Evolutionary conservation across 2,888 invertebrate genomes (phyloP).

Genomic region (Willowsia nigromaculata): DNA sequence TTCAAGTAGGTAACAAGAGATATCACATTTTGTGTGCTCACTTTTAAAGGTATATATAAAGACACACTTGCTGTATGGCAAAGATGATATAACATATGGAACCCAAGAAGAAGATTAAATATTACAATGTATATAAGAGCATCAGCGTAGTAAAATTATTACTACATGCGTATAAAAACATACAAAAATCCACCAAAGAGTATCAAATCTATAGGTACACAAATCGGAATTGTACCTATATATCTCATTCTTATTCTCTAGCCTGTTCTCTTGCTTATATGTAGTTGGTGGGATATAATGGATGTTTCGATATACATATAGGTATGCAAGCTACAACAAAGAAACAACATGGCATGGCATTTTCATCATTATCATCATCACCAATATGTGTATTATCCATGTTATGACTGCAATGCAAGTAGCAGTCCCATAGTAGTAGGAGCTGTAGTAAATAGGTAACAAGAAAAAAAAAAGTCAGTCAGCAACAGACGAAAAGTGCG

Average conservation of each 20-base stretch:
- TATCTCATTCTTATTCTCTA: constrained; percentile 62
- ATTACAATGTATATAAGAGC: background rate
- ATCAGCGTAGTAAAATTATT: constrained; percentile 7
- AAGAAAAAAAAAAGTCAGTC: constrained; percentile 35
- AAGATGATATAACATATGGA: background rate
- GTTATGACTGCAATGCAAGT: background rate
- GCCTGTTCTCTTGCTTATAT: constrained; percentile 24
- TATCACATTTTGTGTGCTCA: constrained; percentile 14
- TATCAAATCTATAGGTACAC: background rate
- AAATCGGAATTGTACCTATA: constrained; percentile 27
- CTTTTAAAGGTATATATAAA: constrained; percentile 23
- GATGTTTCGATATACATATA: no score
- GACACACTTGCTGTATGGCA: background rate
- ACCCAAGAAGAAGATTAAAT: constrained; percentile 11
- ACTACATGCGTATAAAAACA: background rate
- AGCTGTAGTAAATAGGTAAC: constrained; percentile 48
- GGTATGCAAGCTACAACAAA: constrained; percentile 6
- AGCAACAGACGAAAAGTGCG: constrained; percentile 64
- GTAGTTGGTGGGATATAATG: no score
- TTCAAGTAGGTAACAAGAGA: constrained; percentile 35
- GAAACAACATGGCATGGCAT: constrained; percentile 24
- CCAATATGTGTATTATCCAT: constrained; percentile 11
- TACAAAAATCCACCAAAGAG: background rate
- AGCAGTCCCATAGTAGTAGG: background rate
- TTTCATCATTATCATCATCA: constrained; percentile 13